These are phyloP conservation scores for Agrotis ipsilon DNA, from an alignment of 2,888 invertebrate species.

Conservation along the genomic window DNA sequence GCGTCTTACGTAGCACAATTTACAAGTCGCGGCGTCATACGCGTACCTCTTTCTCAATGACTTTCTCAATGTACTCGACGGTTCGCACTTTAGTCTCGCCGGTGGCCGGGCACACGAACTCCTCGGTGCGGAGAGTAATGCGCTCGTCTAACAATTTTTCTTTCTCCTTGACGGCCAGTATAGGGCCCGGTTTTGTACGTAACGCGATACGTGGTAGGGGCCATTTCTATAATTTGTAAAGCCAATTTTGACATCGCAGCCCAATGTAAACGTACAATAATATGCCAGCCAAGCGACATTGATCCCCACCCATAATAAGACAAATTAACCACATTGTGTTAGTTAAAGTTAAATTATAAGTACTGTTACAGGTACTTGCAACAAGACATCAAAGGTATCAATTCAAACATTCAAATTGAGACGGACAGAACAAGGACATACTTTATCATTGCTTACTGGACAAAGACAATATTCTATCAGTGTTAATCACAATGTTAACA, in stretches of 20 bases:
- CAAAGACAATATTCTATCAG: conserved; percentile 69
- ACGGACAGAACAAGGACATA: conserved; percentile 44
- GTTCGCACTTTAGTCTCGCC: conserved; percentile 97
- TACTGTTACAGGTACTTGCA: conserved; percentile 60
- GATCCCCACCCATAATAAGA: conserved; percentile 72
- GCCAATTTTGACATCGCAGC: conserved; percentile 89
- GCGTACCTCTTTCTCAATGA: conserved; percentile 98
- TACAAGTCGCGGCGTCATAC: conserved; percentile 81
- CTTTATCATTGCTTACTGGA: conserved; percentile 65
- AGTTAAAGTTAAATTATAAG: conserved; percentile 69
- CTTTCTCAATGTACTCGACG: conserved; percentile 98
- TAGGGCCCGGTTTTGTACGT: conserved; percentile 96
- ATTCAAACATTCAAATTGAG: conserved; percentile 44
- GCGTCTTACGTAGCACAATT: conserved; percentile 85
- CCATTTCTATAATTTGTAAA: conserved; percentile 91
- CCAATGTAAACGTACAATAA: conserved; percentile 75
- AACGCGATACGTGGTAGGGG: conserved; percentile 96
- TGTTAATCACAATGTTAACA: conserved; percentile 85
- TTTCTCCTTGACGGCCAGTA: conserved; percentile 96
- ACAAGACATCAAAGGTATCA: conserved; percentile 42
- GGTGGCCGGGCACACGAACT: conserved; percentile 96
- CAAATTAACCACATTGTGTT: conserved; percentile 72
- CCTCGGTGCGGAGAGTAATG: conserved; percentile 97
- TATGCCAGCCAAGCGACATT: conserved; percentile 84
- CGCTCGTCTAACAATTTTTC: conserved; percentile 97